Evolutionary conservation across 2,888 invertebrate species (phyloP).

Genomic region (Nomada fucata): DNA sequence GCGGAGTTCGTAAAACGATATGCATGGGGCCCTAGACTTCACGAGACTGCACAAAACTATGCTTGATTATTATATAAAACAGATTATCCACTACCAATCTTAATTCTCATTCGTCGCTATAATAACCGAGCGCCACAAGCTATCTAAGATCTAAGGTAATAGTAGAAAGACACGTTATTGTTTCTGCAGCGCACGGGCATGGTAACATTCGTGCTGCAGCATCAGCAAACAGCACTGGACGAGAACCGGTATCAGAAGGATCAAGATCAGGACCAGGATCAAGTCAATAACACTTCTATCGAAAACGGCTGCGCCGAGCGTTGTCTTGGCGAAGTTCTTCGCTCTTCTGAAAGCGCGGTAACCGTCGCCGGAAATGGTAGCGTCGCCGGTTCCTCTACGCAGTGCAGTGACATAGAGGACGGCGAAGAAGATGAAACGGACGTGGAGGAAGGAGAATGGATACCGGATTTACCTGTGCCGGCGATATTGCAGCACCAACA

Average conservation of each 20-base stretch:
- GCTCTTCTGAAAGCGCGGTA: constrained; percentile 17
- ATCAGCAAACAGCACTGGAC: constrained; percentile 59
- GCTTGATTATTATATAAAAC: too few species aligned
- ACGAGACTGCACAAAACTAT: neutral
- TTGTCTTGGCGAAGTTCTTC: constrained; percentile 20
- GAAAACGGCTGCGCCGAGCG: constrained; percentile 26
- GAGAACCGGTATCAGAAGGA: constrained; percentile 51
- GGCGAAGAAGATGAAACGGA: constrained; percentile 64
- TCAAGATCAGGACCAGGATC: constrained; percentile 41
- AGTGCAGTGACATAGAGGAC: constrained; percentile 73
- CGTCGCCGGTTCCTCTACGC: constrained; percentile 60
- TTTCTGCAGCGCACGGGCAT: constrained; percentile 62
- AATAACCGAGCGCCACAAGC: neutral
- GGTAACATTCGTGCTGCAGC: constrained; percentile 71
- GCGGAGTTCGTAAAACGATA: constrained; percentile 31
- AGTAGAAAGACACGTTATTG: neutral
- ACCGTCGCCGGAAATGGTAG: constrained; percentile 45
- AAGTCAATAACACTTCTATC: neutral
- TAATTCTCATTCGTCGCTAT: neutral
- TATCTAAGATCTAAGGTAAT: neutral
- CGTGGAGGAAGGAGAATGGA: constrained; percentile 62
- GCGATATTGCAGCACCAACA: constrained; percentile 63
- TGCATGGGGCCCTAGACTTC: constrained; percentile 20
- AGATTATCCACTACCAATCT: too few species aligned
- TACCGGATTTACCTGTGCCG: constrained; percentile 57